Base-by-base conservation (phyloP, 37 sponge, comb jelly and placozoan genomes). In the Amphimedon queenslandica region DNA sequence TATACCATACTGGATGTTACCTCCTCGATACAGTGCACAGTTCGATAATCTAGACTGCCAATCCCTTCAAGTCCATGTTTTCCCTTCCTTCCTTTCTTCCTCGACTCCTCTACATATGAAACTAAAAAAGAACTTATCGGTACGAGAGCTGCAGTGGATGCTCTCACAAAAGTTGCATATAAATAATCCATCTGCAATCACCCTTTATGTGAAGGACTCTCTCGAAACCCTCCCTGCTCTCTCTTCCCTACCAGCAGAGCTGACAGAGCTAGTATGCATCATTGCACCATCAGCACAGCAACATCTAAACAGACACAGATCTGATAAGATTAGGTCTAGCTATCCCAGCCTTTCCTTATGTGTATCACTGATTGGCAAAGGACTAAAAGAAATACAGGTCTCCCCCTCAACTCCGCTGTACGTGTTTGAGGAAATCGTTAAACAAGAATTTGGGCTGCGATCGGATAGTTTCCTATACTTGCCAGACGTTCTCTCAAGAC, bases 121-220 rank as follows among this genome's bases (percentile, higher is more conserved):
- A 43, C 51, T 89, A 39, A 83, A 71, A 42, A 42, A n/a, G 18
- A 31, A 55, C 0, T 68, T 83, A 4, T 71, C 73, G 11, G 33
- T 80, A n/a, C 30, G 58, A 24, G 90, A 89, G 43, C 37, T 89
- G 0, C 56, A 83, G 47, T 89, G 84, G 84, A 82, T 83, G 83
- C 2, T 89, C 2, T 72, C 79, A 28, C 38, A 75, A 18, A 47
- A 66, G 25, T 57, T 83, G 31, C 1, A 40, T 1, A 27, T 71
- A 35, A 73, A 61, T 4, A 65, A 72, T 23, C 82, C 82, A 0
- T 27, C 78, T 0, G 4, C 11, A 28, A 36, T 87, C 55, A 37
- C 31, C 29, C 69, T 87, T 37, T 82, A 82, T 56, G 66, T 82
- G 3, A 29, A 39, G 28, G 69, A 77, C 29, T 57, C 36, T 25